Evolutionary conservation across 2,888 invertebrate species (phyloP), one percentile per base, ranked within the genome.

Genomic region (Drosophila algonquin): DNA sequence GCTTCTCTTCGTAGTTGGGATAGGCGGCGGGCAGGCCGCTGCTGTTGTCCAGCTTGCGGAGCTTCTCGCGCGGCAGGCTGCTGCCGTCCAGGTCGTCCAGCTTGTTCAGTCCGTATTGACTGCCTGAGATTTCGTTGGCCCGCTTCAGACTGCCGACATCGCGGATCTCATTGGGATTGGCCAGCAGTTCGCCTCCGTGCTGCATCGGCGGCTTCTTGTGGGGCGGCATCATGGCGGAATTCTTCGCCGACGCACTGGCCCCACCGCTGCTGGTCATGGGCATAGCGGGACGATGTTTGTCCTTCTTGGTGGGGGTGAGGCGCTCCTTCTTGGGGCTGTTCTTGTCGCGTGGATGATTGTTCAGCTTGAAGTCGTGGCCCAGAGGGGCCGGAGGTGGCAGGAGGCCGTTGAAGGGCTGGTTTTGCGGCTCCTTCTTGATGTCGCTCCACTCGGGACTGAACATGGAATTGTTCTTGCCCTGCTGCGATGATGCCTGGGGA

Each of bases 361-460:
- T 87, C 14, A 79, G 78, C 55, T 78, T 89, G 67, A 72, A 77
- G 61, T 76, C 85, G 30, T 71, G 79, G 27, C 63, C 68, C 2
- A 73, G 75, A 1, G 84, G 84, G 3, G 87, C 76, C 14, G 83
- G 86, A 6, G 88, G 89, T 6, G 84, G 84, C 46, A 86, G 51
- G 48, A 77, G 54, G 12, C 78, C 88, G 56, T 89, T 89, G 48
- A 70, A 79, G 54, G 65, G 65, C 58, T 73, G 68, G 27, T 40
- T 35, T 40, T 63, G 82, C 9, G 79, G 45, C 18, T 89, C 80
- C 69, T 80, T 77, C 61, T 91, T 91, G 1, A 87, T 74, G n/a
- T 92, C 92, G 63, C 81, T 90, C 90, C 91, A 91, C 57, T 92
- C 92, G 12, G 92, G 92, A 69, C 92, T 92, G 64, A 92, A 92